Evolutionary conservation across 2,888 invertebrate species (phyloP).

Genomic region (Zelleria hepariella): DNA sequence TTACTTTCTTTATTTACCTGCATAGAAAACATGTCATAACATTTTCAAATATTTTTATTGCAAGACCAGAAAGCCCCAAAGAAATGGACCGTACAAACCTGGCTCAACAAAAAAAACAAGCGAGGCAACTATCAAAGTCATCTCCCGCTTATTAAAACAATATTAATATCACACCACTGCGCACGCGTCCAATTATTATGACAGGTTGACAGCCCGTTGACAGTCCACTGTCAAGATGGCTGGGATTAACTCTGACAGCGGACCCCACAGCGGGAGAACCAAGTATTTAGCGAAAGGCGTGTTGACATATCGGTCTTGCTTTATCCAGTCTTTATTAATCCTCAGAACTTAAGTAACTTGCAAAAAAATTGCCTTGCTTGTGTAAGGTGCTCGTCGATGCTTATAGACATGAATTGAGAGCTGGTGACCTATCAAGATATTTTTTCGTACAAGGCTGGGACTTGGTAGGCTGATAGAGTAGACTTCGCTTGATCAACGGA

Average conservation of each 20-base stretch:
- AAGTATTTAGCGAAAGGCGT: background rate
- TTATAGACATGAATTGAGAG: too few species aligned
- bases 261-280: constrained; percentile 38
- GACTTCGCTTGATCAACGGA: too few species aligned
- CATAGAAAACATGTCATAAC: too few species aligned
- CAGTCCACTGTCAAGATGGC: constrained; percentile 35
- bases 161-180: background rate
- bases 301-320: background rate
- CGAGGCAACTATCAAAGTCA: background rate
- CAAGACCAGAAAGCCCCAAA: background rate
- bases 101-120: background rate
- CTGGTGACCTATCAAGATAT: too few species aligned
- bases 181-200: constrained; percentile 37
- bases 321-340: too few species aligned
- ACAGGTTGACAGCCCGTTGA: constrained; percentile 34
- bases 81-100: background rate
- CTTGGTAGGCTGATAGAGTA: too few species aligned
- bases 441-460: too few species aligned
- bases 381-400: too few species aligned
- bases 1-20: too few species aligned
- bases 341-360: too few species aligned
- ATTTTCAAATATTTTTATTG: too few species aligned
- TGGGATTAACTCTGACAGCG: constrained; percentile 38
- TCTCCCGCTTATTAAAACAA: background rate
- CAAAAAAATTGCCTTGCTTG: too few species aligned